A percentile compares a stretch with the other conserved stretches of the same genome.
Conservation (phyloP, 1,140 invertebrate genomes). For the Conus ventricosus region DNA sequence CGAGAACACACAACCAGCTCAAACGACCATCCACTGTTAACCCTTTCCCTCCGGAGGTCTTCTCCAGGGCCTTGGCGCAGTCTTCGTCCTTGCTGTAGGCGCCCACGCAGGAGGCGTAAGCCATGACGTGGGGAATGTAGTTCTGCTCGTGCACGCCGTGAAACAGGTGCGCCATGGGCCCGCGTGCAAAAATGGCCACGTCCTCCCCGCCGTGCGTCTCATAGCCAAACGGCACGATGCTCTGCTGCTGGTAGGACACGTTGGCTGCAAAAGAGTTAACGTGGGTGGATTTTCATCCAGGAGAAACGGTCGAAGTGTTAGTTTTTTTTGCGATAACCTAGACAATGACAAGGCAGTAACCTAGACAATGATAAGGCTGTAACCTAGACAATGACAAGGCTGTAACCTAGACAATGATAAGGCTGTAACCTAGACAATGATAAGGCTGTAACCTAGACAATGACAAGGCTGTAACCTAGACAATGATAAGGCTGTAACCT, state of each 20-base stretch:
- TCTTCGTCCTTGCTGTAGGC: conserved; percentile 76
- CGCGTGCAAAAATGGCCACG: conserved; percentile 72
- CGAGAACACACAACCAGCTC: not conserved
- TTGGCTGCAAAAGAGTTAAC: conserved; percentile 36
- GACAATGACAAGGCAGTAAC: no score
- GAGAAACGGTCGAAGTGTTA: not conserved
- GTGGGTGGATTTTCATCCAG: not conserved
- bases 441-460: no score
- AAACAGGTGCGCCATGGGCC: conserved; percentile 91
- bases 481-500: no score
- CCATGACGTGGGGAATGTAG: conserved; percentile 90
- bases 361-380: no score
- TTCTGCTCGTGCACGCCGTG: conserved; percentile 93
- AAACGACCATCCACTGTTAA: not conserved
- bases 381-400: no score
- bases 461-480: no score
- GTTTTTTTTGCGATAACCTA: not conserved
- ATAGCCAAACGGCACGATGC: conserved; percentile 80
- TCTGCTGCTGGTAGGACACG: conserved; percentile 59
- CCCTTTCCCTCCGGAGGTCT: not conserved
- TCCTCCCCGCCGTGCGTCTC: conserved; percentile 72
- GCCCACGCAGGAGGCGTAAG: conserved; percentile 75
- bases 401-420: no score
- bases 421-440: no score
- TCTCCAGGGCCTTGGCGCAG: conserved; percentile 14